A percentile compares a stretch with the other conserved stretches of the same genome.
Evolutionary conservation across 2,888 invertebrate species (phyloP).

Genomic region (Agrotis exclamationis): DNA sequence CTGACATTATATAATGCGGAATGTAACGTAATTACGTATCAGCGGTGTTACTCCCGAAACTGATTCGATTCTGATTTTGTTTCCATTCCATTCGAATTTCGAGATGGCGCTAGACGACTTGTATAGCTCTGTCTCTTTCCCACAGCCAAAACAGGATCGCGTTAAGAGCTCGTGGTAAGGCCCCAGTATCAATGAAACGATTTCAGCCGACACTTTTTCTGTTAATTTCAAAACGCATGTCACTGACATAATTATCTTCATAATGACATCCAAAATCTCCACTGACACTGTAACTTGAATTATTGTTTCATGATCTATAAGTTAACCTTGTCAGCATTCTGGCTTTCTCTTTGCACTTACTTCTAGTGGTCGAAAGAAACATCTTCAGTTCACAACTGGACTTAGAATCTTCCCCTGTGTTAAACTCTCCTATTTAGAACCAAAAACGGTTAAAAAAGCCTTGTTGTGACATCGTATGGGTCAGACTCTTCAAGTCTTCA

Average conservation of each 20-base stretch:
- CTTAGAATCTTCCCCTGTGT: not conserved
- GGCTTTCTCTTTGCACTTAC: constrained; percentile 22
- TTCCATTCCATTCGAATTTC: no score
- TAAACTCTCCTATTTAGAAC: not conserved
- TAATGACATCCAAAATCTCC: not conserved
- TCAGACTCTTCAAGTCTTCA: not conserved
- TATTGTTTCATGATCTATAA: constrained; percentile 5
- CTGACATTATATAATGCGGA: not conserved
- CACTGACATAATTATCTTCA: not conserved
- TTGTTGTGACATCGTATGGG: not conserved
- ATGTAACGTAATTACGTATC: not conserved
- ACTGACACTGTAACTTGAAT: not conserved
- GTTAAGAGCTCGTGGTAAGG: no score
- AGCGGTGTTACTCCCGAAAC: no score
- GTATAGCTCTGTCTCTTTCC: no score
- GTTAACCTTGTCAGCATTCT: constrained; percentile 4
- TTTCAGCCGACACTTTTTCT: not conserved
- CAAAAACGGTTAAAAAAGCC: not conserved
- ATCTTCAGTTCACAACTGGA: not conserved
- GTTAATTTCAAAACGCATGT: not conserved
- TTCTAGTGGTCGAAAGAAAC: constrained; percentile 13
- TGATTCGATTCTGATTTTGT: no score
- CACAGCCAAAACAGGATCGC: no score
- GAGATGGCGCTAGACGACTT: no score
- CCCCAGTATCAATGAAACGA: not conserved